These are phyloP conservation scores for Ondatra zibethicus DNA, from an alignment of 2,113 vertebrate species.

Conservation along the genomic window DNA sequence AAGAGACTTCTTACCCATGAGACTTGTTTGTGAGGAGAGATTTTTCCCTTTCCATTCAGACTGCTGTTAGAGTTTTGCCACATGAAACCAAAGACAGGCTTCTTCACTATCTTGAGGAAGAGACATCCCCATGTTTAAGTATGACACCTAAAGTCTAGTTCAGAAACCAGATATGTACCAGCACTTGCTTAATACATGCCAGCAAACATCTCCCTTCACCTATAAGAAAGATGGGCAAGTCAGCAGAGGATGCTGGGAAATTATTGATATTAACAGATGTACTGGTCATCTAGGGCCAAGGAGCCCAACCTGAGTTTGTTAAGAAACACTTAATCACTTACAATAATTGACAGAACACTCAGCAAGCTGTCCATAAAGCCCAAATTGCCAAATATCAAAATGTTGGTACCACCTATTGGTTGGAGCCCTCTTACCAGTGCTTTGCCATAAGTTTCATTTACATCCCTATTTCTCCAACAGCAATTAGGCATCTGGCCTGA, in stretches of 20 bases:
- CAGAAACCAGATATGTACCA: background rate
- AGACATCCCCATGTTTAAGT: background rate
- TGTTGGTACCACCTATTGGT: slow-evolving; percentile 53
- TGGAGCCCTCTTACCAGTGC: slow-evolving; percentile 6
- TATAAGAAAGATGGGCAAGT: background rate
- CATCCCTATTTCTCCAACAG: slow-evolving; percentile 31
- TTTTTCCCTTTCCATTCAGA: background rate
- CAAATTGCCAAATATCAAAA: slow-evolving; percentile 16
- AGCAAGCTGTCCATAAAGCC: slow-evolving; percentile 33
- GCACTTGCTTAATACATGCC: background rate
- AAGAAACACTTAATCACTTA: slow-evolving; percentile 45
- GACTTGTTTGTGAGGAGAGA: slow-evolving; percentile 1
- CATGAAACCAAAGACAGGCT: background rate
- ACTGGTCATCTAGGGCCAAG: background rate
- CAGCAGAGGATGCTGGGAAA: background rate
- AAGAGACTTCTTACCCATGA: background rate
- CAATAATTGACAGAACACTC: slow-evolving; percentile 59
- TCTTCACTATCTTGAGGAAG: background rate
- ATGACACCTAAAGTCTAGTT: background rate
- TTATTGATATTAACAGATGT: slow-evolving; percentile 48
- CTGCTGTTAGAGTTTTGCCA: background rate
- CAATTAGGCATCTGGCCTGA: background rate
- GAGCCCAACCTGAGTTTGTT: slow-evolving; percentile 50
- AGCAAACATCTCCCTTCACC: background rate
- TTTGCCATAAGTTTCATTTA: slow-evolving; percentile 17